phyloP scores from a whole-genome alignment of 1,140 invertebrate species.

The Drosophila prosaltans region DNA sequence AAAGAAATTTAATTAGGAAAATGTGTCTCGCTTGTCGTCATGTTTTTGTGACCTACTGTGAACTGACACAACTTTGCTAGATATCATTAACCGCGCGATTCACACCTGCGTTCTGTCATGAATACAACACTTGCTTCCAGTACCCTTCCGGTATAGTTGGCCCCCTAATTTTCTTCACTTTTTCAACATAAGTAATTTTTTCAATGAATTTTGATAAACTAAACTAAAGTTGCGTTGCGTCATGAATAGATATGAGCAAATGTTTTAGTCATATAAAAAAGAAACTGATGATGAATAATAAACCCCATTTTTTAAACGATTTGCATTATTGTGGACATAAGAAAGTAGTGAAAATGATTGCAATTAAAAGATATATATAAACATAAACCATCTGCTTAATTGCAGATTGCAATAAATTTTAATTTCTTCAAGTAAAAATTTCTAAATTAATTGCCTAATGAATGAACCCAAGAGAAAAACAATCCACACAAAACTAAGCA shows the following conservation, averaged over 20 bases:
- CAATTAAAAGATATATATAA: neutral
- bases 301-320: slow-evolving; percentile 1
- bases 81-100: too few species aligned
- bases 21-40: too few species aligned
- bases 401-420: slow-evolving; percentile 50
- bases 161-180: too few species aligned
- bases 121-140: too few species aligned
- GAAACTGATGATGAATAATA: neutral
- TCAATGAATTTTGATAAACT: neutral
- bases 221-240: neutral
- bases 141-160: too few species aligned
- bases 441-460: slow-evolving; percentile 36
- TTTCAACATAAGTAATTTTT: neutral
- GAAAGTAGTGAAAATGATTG: neutral
- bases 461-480: slow-evolving; percentile 16
- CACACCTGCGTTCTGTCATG: too few species aligned
- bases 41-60: too few species aligned
- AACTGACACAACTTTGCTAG: too few species aligned
- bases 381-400: slow-evolving; percentile 45
- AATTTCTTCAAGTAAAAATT: slow-evolving; percentile 46
- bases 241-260: neutral
- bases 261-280: neutral
- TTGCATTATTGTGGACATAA: neutral
- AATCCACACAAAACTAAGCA: slow-evolving; percentile 25
- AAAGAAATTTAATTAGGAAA: too few species aligned